Evolutionary conservation across 2,888 invertebrate species (phyloP).

Genomic region (Eutolmus rufibarbis): DNA sequence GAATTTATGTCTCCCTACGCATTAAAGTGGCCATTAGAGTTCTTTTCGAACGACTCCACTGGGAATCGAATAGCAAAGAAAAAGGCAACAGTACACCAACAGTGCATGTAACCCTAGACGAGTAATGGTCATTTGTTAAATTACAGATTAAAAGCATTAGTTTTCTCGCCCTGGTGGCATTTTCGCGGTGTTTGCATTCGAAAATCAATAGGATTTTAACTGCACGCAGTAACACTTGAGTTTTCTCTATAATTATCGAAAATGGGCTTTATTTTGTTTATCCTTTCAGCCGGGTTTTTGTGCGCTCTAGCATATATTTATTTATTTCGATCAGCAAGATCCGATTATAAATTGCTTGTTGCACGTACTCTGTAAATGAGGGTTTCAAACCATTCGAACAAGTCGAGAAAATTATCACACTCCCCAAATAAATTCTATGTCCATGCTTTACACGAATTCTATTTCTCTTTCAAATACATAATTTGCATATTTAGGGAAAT

Average conservation of each 20-base stretch:
- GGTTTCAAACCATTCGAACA: not conserved
- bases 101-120: not conserved
- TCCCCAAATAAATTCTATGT: not conserved
- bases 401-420: not conserved
- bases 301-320: not conserved
- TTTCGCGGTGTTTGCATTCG: not conserved
- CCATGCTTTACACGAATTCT: not conserved
- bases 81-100: not conserved
- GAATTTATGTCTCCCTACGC: not conserved
- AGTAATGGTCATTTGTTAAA: not conserved
- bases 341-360: not conserved
- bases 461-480: not conserved
- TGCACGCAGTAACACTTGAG: not conserved
- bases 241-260: not conserved
- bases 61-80: not conserved
- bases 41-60: not conserved
- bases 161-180: not conserved
- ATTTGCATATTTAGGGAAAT: not conserved
- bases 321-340: not conserved
- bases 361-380: not conserved
- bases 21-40: constrained; percentile 1
- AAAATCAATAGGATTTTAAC: not conserved
- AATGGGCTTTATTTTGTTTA: not conserved
- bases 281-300: not conserved
- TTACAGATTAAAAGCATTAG: not conserved